Evolutionary conservation across 2,797 vertebrate genomes (phyloP), one percentile per base, ranked within the genome.

Genomic region (Gallinago stenura): DNA sequence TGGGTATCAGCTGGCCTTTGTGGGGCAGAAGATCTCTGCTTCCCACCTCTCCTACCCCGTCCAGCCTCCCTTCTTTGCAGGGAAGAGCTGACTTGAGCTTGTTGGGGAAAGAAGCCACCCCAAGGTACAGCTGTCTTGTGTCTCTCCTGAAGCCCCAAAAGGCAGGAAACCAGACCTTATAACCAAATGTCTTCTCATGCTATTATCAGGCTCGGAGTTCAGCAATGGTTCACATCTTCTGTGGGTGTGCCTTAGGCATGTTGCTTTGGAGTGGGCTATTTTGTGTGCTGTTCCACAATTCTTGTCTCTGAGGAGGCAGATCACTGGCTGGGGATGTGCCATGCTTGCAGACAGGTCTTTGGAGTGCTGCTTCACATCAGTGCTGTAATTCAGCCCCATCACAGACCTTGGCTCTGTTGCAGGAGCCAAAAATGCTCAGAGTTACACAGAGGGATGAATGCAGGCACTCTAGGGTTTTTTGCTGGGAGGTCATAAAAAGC

Each of bases 271-370:
- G 43, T 13, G 22, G 53, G 28, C 51, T 56, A 11, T 64, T 90
- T 37, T 60, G 5, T 31, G 11, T 33, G 64, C 24, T 53, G 33
- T 78, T 78, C 45, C 56, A 28, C 60, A 60, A 1, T 41, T 53
- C 37, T 78, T 78, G 71, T 73, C 66, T 84, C 26, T 0, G 0
- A 45, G 56, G 57, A 66, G 35, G 35, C 68, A 1, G 5, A 15
- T 79, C n/a, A 15, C 48, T 62, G 69, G 3, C 30, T n/a, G 13
- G 2, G 0, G 35, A 28, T n/a, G 10, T 70, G 39, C 73, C 0
- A 0, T 82, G 30, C 72, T 72, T 79, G 30, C 39, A 46, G 13
- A 16, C 6, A 31, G 21, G 39, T 75, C 30, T 86, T 20, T 58
- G 65, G 69, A 51, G 8, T 69, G 17, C 37, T 64, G 20, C 26